A percentile compares a stretch with the other conserved stretches of the same genome.
phyloP scores from a whole-genome alignment of 2,888 invertebrate species.

The Scaptodrosophila latifasciaeformis region DNA sequence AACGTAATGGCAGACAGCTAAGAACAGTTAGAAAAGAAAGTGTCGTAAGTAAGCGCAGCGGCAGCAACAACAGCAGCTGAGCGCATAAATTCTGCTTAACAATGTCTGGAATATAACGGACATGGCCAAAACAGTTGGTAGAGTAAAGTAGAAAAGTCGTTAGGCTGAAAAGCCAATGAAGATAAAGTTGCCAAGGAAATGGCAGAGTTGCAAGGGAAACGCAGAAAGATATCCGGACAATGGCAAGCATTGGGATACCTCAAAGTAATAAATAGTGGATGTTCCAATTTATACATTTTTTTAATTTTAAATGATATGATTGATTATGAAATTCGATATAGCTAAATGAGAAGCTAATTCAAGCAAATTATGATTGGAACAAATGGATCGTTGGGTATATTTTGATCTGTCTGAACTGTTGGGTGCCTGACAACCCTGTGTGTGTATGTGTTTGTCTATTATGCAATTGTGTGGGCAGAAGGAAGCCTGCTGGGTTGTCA shows the following conservation, averaged over 20 bases:
- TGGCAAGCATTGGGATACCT: too few relatives aligned
- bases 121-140: constrained; percentile 7
- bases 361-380: constrained; percentile 42
- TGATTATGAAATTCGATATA: too few relatives aligned
- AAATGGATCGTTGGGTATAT: too few relatives aligned
- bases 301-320: too few relatives aligned
- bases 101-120: constrained; percentile 44
- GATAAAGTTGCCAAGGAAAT: neutral
- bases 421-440: constrained; percentile 1
- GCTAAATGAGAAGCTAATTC: too few relatives aligned
- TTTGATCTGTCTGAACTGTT: too few relatives aligned
- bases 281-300: too few relatives aligned
- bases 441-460: constrained; percentile 3
- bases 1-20: constrained; percentile 51
- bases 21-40: constrained; percentile 29
- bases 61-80: too few relatives aligned
- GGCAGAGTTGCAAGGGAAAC: constrained; percentile 46
- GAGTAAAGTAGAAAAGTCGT: constrained; percentile 33
- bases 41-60: constrained; percentile 47
- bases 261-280: too few relatives aligned
- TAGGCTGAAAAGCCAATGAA: constrained; percentile 58
- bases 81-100: constrained; percentile 64
- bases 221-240: too few relatives aligned
- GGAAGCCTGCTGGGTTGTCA: constrained; percentile 3
- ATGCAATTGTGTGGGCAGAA: too few relatives aligned